phyloP scores from a whole-genome alignment of 2,113 vertebrate species.

The Rattus rattus region DNA sequence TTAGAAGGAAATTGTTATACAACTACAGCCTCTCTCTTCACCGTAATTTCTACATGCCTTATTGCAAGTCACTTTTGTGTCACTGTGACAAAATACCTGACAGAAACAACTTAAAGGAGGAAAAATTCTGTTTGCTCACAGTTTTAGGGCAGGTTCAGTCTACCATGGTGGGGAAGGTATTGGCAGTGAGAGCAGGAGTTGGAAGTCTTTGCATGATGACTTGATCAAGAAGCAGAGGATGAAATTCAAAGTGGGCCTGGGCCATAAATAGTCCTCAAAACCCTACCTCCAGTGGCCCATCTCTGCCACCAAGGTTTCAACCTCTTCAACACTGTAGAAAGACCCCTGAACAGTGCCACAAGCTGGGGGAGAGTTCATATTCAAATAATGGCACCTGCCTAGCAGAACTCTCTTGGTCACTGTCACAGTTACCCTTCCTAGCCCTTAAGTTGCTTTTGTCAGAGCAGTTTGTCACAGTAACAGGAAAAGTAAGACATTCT shows the following conservation, averaged over 20 bases:
- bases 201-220: background rate
- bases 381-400: background rate
- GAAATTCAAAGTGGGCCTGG: background rate
- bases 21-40: background rate
- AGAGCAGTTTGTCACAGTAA: background rate
- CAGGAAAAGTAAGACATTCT: background rate
- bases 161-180: too few relatives aligned
- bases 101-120: background rate
- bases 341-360: background rate
- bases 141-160: background rate
- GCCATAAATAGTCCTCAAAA: background rate
- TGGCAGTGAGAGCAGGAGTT: background rate
- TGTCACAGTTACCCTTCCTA: background rate
- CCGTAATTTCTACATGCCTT: background rate
- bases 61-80: background rate
- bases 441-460: background rate
- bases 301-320: background rate
- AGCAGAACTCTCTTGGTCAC: background rate
- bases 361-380: background rate
- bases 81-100: background rate
- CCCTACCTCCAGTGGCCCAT: background rate
- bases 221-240: background rate
- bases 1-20: background rate
- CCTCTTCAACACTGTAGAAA: too few relatives aligned
- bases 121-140: background rate